Evolutionary conservation across 2,888 invertebrate species (phyloP), one percentile per base, ranked within the genome.

Genomic region (Drosophila neonasuta): DNA sequence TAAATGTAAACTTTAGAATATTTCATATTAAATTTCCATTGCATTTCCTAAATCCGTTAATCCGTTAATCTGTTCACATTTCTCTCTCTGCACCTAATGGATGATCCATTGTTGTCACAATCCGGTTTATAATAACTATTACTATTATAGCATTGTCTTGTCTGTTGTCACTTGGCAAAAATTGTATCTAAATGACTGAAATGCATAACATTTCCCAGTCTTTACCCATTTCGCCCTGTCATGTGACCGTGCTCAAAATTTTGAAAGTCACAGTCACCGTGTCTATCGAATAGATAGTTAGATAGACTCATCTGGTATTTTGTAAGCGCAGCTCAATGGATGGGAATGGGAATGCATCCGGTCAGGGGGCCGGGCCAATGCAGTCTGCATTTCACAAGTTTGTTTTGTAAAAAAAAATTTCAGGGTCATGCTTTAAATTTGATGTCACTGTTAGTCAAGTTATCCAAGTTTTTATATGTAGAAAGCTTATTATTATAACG

Each of bases 391-490:
- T 81, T 82, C 85, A 85, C 71, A 82, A 81, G 75, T 63, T 50
- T 45, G 55, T 34, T 36, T 51, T 50, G 20, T 54, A 8, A 56
- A 62, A 41, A 1, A 34, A 46, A 46, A 64, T 75, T 81, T 81
- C 83, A 81, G 73, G 80, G 86, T 85, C 86, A 85, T 44, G 70
- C 44, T 68, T 61, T 44, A 15, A 52, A 65, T 65, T 65, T 42
- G 13, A 62, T 57, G 63, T 20, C 55, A 30, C 45, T 60, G 24
- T 29, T 54, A 20, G 55, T 15, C 32, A 34, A 45, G 39, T 36
- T n/a, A n/a, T n/a, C 36, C n/a, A n/a, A 36, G 15, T 44, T 36
- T n/a, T 32, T 41, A 39, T 50, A 11, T 51, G 36, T 13, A 54
- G 41, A 71, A 55, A 67, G n/a, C 29, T 41, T 46, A 11, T n/a